Conservation (phyloP, 2,113 vertebrate species). For the Anser brachyrhynchus region DNA sequence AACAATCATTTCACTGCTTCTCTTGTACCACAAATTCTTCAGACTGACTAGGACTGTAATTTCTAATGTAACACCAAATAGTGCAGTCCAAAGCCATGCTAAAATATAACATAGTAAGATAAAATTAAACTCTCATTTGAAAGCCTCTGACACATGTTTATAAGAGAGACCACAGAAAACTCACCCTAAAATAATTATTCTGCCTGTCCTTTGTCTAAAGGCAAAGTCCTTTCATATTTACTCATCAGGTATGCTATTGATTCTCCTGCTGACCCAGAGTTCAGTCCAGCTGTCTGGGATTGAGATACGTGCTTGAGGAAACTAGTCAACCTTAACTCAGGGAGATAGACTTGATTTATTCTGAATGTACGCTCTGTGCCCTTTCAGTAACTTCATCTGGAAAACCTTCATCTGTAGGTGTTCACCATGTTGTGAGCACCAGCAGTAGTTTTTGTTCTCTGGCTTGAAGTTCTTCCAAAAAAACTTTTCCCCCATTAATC, state of each 20-base stretch:
- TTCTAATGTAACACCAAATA: not conserved
- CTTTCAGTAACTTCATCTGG: not conserved
- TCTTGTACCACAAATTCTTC: not conserved
- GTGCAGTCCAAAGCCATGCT: not conserved
- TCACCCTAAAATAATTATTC: not conserved
- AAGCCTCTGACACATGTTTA: not conserved
- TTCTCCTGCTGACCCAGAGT: not conserved
- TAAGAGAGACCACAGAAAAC: not conserved
- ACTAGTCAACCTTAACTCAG: not conserved
- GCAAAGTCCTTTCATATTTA: constrained; percentile 50
- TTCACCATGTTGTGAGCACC: not conserved
- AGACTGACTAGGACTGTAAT: not conserved
- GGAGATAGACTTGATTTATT: not conserved
- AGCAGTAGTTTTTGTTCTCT: not conserved
- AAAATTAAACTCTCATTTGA: not conserved
- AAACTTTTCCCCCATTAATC: not conserved
- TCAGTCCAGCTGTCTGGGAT: not conserved
- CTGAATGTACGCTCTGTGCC: not conserved
- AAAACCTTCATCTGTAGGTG: not conserved
- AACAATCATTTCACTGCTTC: not conserved
- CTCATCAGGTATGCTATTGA: not conserved
- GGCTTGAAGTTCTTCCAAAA: not conserved
- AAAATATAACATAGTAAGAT: not conserved
- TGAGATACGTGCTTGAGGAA: not conserved
- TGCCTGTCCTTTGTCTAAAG: not conserved